Percentiles rank a stretch among this genome's conserved stretches.
phyloP scores from a whole-genome alignment of 2,888 invertebrate species.

The Cephus spinipes region DNA sequence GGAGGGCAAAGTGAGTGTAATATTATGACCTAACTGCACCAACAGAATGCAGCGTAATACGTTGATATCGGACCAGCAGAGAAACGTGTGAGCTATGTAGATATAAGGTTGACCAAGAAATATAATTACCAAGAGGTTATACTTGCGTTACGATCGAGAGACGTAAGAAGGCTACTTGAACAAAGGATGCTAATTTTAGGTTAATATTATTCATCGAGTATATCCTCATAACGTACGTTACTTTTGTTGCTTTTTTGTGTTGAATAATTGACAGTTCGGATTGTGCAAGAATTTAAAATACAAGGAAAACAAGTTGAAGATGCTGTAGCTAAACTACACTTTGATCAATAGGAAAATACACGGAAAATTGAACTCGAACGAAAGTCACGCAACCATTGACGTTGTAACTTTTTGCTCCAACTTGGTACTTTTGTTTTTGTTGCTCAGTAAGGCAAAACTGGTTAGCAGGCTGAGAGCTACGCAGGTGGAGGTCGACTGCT shows the following conservation, averaged over 20 bases:
- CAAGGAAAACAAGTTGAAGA: neutral
- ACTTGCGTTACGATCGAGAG: neutral
- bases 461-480: conserved; percentile 15
- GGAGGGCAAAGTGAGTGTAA: neutral
- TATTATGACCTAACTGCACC: neutral
- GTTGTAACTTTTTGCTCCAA: neutral
- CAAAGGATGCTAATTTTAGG: neutral
- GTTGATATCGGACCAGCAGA: neutral
- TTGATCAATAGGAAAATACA: neutral
- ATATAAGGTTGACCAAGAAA: neutral
- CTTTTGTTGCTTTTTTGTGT: neutral
- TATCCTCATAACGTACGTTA: neutral
- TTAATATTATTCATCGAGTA: neutral
- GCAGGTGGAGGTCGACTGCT: conserved; percentile 31
- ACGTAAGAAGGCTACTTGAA: neutral
- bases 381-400: neutral
- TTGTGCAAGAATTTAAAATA: neutral
- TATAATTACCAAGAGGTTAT: neutral
- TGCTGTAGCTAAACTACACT: neutral
- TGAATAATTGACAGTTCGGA: neutral
- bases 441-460: conserved; percentile 24
- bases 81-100: neutral
- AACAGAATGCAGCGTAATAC: neutral
- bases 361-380: neutral
- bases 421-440: conserved; percentile 20